Base-by-base conservation (phyloP, 2,888 invertebrate species). In the Yponomeuta cagnagella region DNA sequence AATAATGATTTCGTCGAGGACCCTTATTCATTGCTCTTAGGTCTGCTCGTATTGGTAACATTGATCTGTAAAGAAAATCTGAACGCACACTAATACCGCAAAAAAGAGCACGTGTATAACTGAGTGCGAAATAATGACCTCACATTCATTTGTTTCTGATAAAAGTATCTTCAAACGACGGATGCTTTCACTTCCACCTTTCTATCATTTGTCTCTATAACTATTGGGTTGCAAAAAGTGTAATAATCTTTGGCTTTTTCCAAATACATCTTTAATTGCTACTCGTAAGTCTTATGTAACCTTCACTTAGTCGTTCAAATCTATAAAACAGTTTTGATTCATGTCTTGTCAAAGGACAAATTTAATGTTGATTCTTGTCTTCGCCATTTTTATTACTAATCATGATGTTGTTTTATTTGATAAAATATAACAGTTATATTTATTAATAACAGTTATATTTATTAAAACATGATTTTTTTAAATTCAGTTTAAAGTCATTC, bases 171-270 rank as follows among this genome's bases (percentile, higher is more conserved):
- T 65, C 31, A 12, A 31, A 30, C 33, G 30, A 65, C 31, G 31
- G 10, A 33, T 65, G 12, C 65, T 65, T 65, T 65, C 65, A 65
- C 65, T 65, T 65, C 65, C 65, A 65, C 65, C 65, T 65, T 65
- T 65, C 65, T 65, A 65, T 33, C 30, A 58, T 58, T 58, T 58
- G 52, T 58, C 52, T 52, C 12, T 52, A 12, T 52, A 52, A 52
- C 52, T 58, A 58, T 58, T 12, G 52, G 52, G 52, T 58, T 15
- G 12, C 12, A 58, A 58, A 58, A 58, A 58, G 15, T 58, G 52
- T 58, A 58, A 58, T 58, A 15, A 58, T 58, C 52, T 58, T 58
- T 58, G 52, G 52, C 52, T 3, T 12, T 15, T 15, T 58, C 52
- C 15, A 58, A 58, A 58, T 2, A 58, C 52, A 58, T 15, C 52